Evolutionary conservation across 2,888 invertebrate species (phyloP).

Genomic region (Hypena proboscidalis): DNA sequence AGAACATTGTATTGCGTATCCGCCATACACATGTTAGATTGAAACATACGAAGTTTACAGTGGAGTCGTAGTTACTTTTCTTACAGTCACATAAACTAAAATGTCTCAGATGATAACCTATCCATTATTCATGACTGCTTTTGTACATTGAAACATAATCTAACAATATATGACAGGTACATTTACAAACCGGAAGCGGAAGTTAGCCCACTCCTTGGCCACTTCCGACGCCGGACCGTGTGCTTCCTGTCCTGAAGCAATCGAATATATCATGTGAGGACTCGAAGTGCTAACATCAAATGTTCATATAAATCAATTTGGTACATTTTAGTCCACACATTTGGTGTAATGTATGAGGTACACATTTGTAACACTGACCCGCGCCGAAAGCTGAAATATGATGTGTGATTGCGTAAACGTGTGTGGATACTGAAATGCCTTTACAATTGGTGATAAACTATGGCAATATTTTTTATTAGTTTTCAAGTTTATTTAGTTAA

Average conservation of each 20-base stretch:
- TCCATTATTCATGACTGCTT: neutral
- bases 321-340: neutral
- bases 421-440: too few relatives aligned
- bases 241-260: constrained; percentile 49
- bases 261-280: constrained; percentile 18
- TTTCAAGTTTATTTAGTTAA: too few relatives aligned
- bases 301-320: constrained; percentile 7
- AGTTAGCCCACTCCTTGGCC: constrained; percentile 51
- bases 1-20: too few relatives aligned
- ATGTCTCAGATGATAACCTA: constrained; percentile 1
- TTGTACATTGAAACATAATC: constrained; percentile 15
- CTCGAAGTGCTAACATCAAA: neutral
- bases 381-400: neutral
- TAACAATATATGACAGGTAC: constrained; percentile 34
- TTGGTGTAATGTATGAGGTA: neutral
- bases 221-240: constrained; percentile 49
- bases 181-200: constrained; percentile 51
- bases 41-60: too few relatives aligned
- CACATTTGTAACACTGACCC: neutral
- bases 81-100: too few relatives aligned
- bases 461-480: too few relatives aligned
- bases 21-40: too few relatives aligned
- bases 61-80: too few relatives aligned
- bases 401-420: neutral
- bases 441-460: too few relatives aligned